Base-by-base conservation (phyloP, 2,888 invertebrate genomes). In the Gandaritis pyraliata region DNA sequence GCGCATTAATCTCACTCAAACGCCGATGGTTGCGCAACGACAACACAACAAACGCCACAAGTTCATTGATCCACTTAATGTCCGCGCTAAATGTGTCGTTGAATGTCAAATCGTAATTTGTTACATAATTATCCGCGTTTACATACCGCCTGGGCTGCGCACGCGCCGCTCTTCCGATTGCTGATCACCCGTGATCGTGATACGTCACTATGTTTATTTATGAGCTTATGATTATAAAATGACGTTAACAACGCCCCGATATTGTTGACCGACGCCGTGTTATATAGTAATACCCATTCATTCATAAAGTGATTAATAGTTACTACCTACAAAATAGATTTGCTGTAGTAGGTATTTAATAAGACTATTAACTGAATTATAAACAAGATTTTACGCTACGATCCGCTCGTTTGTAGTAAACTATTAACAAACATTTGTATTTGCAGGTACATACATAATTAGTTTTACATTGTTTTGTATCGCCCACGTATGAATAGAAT, bases 31-130 rank as follows among this genome's bases (percentile, higher is more conserved):
- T 91, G 86, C 87, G 89, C 90, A 88, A 91, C 82, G 78, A 79
- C 83, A 82, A 79, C 83, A 82, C 78, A 83, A 85, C 88, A 87
- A 87, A 87, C 88, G 83, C 81, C 89, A 87, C 91, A 91, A 91
- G 92, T 91, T 92, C 92, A 91, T 90, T 91, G 92, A 91, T 91
- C 91, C 89, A 90, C 91, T 89, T 90, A 89, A 87, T 85, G 86
- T 83, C 85, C 82, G 84, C 83, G 82, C 88, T 89, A 90, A 91
- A 92, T 90, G 86, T 91, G 90, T 91, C 91, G 87, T 83, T 80
- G 86, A 89, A 91, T 90, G 90, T 92, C 90, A 90, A 91, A 91
- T 88, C 89, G 87, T 71, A 66, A 71, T 71, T 86, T 86, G 81
- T 88, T 89, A 89, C 85, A 86, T 88, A 88, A 89, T 88, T 85